phyloP scores from a whole-genome alignment of 2,113 vertebrate genomes.

The Antennarius striatus region DNA sequence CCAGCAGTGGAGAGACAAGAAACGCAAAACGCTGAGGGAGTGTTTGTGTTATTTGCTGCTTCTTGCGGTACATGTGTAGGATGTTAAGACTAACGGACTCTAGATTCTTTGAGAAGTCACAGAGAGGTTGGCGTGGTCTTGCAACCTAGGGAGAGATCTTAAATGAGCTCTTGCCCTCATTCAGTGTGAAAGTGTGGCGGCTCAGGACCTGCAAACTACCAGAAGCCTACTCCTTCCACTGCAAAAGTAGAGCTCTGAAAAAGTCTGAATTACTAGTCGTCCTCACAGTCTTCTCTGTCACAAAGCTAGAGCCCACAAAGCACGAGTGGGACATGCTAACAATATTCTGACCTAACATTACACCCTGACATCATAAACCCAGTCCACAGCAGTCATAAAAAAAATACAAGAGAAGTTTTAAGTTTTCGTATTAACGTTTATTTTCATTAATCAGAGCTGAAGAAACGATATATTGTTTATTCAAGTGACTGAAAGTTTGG shows the following conservation, averaged over 20 bases:
- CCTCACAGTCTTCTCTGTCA: not conserved
- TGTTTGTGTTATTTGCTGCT: not conserved
- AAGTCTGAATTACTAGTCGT: not conserved
- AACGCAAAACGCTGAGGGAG: not conserved
- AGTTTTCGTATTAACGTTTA: too few species aligned
- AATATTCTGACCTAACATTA: not conserved
- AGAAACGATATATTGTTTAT: too few species aligned
- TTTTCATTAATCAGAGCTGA: too few species aligned
- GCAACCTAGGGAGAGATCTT: not conserved
- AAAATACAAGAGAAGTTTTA: not conserved
- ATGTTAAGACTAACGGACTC: slow-evolving; percentile 5
- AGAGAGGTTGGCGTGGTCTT: not conserved
- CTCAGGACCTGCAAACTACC: slow-evolving; percentile 4
- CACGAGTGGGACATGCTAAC: too few species aligned
- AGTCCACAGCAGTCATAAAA: not conserved
- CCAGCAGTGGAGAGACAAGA: not conserved
- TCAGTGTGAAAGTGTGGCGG: not conserved
- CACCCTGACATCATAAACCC: not conserved
- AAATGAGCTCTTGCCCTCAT: not conserved
- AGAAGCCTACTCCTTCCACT: slow-evolving; percentile 3
- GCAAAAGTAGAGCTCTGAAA: not conserved
- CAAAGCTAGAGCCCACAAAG: too few species aligned
- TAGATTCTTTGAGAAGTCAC: slow-evolving; percentile 4
- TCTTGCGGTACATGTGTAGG: slow-evolving; percentile 14
- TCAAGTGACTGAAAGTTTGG: too few species aligned